Percentiles rank a stretch among this genome's conserved stretches.
Evolutionary conservation across 2,113 vertebrate species (phyloP).

Genomic region (Progne subis): DNA sequence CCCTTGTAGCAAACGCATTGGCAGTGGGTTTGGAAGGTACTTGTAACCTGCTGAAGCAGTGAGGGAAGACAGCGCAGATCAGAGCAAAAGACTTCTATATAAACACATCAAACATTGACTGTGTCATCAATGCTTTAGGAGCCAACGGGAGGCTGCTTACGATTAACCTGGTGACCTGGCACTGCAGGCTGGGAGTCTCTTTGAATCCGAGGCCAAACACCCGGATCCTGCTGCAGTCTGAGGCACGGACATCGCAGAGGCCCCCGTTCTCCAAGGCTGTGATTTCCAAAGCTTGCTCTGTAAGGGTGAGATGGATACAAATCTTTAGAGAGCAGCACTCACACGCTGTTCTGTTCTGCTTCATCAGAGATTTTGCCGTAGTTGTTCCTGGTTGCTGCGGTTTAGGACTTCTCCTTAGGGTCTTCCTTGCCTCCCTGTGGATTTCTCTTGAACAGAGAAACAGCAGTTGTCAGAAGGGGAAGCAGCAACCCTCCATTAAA

Average conservation of each 20-base stretch:
- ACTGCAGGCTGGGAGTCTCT: constrained; percentile 68
- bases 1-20: rapidly evolving
- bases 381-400: background rate
- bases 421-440: background rate
- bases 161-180: constrained; percentile 71
- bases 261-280: constrained; percentile 73
- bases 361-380: background rate
- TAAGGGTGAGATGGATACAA: background rate
- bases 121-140: background rate
- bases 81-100: background rate
- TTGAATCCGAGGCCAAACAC: constrained; percentile 69
- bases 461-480: background rate
- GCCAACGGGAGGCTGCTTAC: constrained; percentile 49
- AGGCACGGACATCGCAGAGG: constrained; percentile 66
- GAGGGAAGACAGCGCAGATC: background rate
- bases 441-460: background rate
- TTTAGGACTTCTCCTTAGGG: background rate
- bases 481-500: background rate
- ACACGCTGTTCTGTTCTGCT: background rate
- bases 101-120: background rate
- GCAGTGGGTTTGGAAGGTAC: background rate
- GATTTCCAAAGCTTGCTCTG: constrained; percentile 71
- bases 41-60: background rate
- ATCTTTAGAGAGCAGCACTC: background rate
- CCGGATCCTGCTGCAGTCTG: constrained; percentile 53